Percentiles rank a stretch among this genome's conserved stretches.
Conservation (phyloP, 2,113 vertebrate species). For the Crotophaga sulcirostris region DNA sequence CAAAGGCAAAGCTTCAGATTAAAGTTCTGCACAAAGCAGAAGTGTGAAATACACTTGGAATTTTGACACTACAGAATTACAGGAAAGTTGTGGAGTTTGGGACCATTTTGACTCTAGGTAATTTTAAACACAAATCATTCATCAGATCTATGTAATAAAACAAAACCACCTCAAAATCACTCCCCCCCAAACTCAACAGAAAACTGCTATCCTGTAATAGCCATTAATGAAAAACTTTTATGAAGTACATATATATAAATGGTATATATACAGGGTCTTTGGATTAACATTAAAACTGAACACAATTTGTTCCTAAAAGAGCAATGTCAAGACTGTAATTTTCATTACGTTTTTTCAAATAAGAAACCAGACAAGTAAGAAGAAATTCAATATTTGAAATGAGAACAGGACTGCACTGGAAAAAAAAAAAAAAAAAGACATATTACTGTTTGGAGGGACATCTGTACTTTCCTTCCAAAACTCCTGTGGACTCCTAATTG, state of each 20-base stretch:
- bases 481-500: slow-evolving; percentile 50
- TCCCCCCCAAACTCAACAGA: background rate
- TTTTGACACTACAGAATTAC: background rate
- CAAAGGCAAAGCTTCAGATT: background rate
- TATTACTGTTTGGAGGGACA: slow-evolving; percentile 11
- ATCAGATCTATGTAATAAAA: background rate
- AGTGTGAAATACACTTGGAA: background rate
- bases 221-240: background rate
- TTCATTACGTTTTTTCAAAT: background rate
- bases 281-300: background rate
- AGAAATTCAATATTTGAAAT: background rate
- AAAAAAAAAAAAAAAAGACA: background rate
- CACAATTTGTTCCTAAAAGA: background rate
- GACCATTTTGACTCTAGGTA: background rate
- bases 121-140: background rate
- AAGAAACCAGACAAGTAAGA: background rate
- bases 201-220: background rate
- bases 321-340: background rate
- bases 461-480: slow-evolving; percentile 41
- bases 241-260: fast-evolving
- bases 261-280: background rate
- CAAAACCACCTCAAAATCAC: background rate
- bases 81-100: background rate
- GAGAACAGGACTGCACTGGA: background rate
- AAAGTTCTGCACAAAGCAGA: background rate